Base-by-base conservation (phyloP, 2,113 vertebrate genomes). In the Atractosteus spatula region DNA sequence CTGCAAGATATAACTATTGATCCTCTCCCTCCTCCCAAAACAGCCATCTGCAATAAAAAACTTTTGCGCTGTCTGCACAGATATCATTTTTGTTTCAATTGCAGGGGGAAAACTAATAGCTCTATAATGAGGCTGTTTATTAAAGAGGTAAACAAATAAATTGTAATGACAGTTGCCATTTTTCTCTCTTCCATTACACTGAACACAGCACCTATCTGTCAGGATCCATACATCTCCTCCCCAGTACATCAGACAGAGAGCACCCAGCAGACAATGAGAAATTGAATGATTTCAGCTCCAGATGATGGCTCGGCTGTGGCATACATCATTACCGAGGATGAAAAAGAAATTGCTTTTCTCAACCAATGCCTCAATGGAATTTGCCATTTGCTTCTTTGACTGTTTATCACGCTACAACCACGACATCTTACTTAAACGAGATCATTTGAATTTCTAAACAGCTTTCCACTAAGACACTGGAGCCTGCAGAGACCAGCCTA, bases 1-100 rank as follows among this genome's bases (percentile, higher is more conserved):
- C 67, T 76, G 72, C 78, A 73, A 80, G 77, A 81, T 69, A 70
- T 41, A 66, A 41, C 66, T 80, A 87, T 79, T 86, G 86, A 89
- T 87, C 79, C 29, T 29, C 29, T 29, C 29, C 29, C 29, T 29
- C 29, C 29, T 29, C 29, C 29, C 29, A 29, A 29, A 51, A 74
- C 1, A 68, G 72, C 79, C 0, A 3, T 45, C 10, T 51, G 47
- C 47, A 51, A 51, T 7, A 51, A 51, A 51, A 5, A 51, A 10
- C 74, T 72, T 70, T 59, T 42, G 71, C 29, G 71, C 68, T 74
- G 80, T 29, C 51, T 68, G 63, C 42, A 57, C 63, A 69, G 70
- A 55, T 12, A 62, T 78, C 17, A 72, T 74, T 72, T 69, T 76
- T 57, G 74, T 62, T 61, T 71, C 47, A 57, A 44, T 57, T 70